phyloP scores from a whole-genome alignment of 1,140 invertebrate genomes.

The Scaptomyza graminum region DNA sequence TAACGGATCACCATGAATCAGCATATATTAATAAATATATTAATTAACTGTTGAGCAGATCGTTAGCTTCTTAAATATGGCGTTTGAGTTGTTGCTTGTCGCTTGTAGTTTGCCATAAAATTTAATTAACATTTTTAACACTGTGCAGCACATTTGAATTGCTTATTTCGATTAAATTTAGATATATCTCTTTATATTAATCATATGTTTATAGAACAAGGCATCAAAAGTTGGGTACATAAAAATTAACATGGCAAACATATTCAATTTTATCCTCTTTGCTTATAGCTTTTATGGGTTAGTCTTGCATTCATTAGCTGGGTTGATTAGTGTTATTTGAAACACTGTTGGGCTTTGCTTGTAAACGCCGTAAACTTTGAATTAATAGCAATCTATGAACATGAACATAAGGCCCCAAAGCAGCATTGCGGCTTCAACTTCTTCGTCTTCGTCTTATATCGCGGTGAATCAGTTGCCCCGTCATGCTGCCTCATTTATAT shows the following conservation, averaged over 20 bases:
- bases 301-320: background rate
- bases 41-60: conserved; percentile 75
- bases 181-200: too few relatives aligned
- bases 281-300: too few relatives aligned
- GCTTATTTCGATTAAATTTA: too few relatives aligned
- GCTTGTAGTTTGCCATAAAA: conserved; percentile 53
- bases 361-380: conserved; percentile 16
- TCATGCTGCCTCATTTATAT: conserved; percentile 43
- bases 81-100: conserved; percentile 7
- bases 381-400: conserved; percentile 34
- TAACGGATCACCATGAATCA: conserved; percentile 66
- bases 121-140: conserved; percentile 56
- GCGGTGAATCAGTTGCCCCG: conserved; percentile 10
- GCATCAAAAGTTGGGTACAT: too few relatives aligned
- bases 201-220: too few relatives aligned
- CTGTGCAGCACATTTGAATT: conserved; percentile 38
- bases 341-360: conserved; percentile 25
- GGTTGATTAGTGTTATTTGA: conserved; percentile 24
- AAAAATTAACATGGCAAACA: too few relatives aligned
- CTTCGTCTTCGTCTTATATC: too few relatives aligned
- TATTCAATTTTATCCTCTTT: too few relatives aligned
- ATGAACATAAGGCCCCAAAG: conserved; percentile 6
- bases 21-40: conserved; percentile 56
- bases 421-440: background rate
- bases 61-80: conserved; percentile 70